Base-by-base conservation (phyloP, 2,888 invertebrate species). In the Invenusta paracnida region DNA sequence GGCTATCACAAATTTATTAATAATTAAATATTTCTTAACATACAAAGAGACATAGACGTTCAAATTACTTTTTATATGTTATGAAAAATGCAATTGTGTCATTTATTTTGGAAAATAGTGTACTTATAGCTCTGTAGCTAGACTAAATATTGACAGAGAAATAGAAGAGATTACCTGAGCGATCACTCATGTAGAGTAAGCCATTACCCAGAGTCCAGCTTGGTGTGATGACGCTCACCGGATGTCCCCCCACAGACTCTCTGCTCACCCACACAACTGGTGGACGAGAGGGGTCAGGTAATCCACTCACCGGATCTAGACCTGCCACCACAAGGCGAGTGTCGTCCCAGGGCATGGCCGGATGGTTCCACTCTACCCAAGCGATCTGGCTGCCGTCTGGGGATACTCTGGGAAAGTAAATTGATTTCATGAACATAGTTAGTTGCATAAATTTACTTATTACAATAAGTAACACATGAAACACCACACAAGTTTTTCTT, bases 331-430 rank as follows among this genome's bases (percentile, higher is more conserved):
- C 89, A 48, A 92, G 88, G 73, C 90, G 90, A 23, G 92, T 92
- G 86, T 89, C 90, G 87, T 92, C 91, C 92, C 92, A 92, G 0
- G 92, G 92, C 92, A 92, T 92, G 88, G 92, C 92, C 0, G 91
- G 92, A 88, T 91, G 91, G 85, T 90, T 89, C 92, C 92, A 92
- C 87, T 92, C 90, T 86, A 92, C 89, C 92, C 92, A 92, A 23
- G 89, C 89, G 29, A 92, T 88, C 30, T 89, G 88, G 81, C 88
- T 89, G 13, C 92, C 92, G 89, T 92, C 90, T 0, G 91, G 90
- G 2, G 91, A 91, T 1, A 92, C 89, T 81, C 91, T 67, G 25
- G 1, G n/a, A n/a, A n/a, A 73, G 23, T 1, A n/a, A 13, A 66
- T 66, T 66, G n/a, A 66, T 13, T 13, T 66, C 66, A 66, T 66